Base-by-base conservation (phyloP, 2,113 vertebrate genomes). In the Zosterops borbonicus region DNA sequence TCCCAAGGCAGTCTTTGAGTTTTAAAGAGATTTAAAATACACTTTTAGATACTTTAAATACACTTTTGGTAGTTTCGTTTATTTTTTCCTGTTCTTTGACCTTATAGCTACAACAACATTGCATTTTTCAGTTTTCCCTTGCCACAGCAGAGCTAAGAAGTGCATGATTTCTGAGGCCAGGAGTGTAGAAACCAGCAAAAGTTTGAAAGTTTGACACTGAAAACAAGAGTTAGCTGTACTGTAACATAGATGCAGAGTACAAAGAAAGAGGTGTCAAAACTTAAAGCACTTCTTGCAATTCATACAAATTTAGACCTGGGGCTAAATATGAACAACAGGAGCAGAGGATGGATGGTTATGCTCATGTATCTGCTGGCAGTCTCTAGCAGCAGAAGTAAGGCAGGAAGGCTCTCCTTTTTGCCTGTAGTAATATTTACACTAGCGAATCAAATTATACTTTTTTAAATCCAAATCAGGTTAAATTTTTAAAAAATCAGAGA, bases 321-420 rank as follows among this genome's bases (percentile, higher is more conserved):
- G 55, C 27, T 69, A 46, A 64, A 50, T 11, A 37, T 1, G 13
- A 79, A 16, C 8, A 50, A 11, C 10, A 58, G 11, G 65, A 53
- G 6, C 14, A 59, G 62, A 18, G 7, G 46, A 76, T 0, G 9
- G 42, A 35, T 9, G 29, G 53, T 47, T 49, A 41, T 33, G 12
- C 2, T 9, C 15, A 3, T 0, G 0, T 20, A 4, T 29, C 11
- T 52, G 15, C 12, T 19, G 21, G 12, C 49, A 7, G 53, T 31
- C 64, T 7, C 1, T 9, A 18, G 6, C 5, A 27, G 41, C 56
- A 49, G 55, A 22, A n/a, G 33, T 47, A 5, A 7, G 3, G 52
- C 39, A 23, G 1, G 22, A 29, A 39, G 28, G 52, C 39, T 50
- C 59, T 59, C 28, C 27, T 8, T 56, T 60, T 50, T 33, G 15